Evolutionary conservation across 92 coral and sea anemone genomes (phyloP), one percentile per base, ranked within the genome.

Genomic region (Palythoa grandis): DNA sequence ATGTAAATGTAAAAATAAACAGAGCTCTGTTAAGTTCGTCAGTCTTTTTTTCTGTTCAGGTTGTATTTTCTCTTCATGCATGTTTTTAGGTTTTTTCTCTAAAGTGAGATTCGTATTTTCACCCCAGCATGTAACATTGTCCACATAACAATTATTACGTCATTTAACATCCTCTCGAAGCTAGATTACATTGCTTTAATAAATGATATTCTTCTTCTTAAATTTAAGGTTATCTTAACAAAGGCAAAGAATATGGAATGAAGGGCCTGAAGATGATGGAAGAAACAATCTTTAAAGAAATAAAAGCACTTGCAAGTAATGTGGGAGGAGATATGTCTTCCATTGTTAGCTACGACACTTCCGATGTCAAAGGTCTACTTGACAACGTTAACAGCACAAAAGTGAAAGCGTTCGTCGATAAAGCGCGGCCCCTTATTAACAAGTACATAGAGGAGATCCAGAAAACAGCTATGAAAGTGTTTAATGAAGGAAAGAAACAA

Each of bases 331-430:
- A 94, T 24, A 71, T 96, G 13, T 90, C 94, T 1, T 92, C 99
- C 0, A 76, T 94, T 23, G 91, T 92, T 48, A 91, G 83, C 77
- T 96, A 96, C 72, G 97, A 96, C 80, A 95, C 96, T 7, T 85
- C 92, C 52, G 88, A 96, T 52, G 79, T 96, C 17, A 91, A 94
- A 84, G 99, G 99, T 6, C 82, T 96, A 29, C 76, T 96, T 70
- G 99, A 93, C 87, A 95, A 96, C 53, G 97, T 96, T 5, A 95
- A 96, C 86, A 93, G 92, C 16, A 90, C 90, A 2, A 88, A 92
- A 83, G 95, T 96, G n/a, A 86, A 91, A 43, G 84, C 88, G 15
- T 93, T 96, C n/a, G 98, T 96, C 0, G 95, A 95, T 76, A 95
- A 92, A 83, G 89, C 92, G 71, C 92, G 93, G 38, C 99, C 99